phyloP scores from a whole-genome alignment of 2,113 vertebrate species.

The Muscicapa adusta region DNA sequence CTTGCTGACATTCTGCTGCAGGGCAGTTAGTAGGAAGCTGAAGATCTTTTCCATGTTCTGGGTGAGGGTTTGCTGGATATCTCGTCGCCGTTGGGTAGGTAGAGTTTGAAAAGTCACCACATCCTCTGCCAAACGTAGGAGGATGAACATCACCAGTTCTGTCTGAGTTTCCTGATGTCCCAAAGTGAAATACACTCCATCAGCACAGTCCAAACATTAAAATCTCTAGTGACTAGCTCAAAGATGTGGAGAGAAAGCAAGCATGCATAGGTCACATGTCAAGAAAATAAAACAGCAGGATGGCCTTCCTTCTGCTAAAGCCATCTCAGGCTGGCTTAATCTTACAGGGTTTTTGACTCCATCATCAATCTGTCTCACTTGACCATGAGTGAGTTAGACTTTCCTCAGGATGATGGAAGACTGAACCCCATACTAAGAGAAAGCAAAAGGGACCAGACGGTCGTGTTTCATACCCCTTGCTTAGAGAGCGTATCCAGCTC shows the following conservation, averaged over 20 bases:
- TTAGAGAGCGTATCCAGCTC: conserved; percentile 90
- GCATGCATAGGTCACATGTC: background rate
- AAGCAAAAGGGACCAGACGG: background rate
- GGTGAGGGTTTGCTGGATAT: conserved; percentile 95
- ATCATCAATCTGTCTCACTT: background rate
- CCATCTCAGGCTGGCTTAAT: background rate
- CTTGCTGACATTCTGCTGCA: conserved; percentile 86
- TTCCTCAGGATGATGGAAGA: background rate
- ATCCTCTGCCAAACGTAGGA: conserved; percentile 92
- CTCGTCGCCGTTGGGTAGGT: conserved; percentile 88
- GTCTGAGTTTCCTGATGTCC: conserved; percentile 88
- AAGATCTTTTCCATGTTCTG: conserved; percentile 96
- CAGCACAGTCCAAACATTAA: background rate
- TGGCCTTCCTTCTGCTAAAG: background rate
- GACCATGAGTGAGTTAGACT: background rate
- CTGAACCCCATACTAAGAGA: background rate
- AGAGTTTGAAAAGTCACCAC: conserved; percentile 96
- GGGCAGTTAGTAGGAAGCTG: conserved; percentile 85
- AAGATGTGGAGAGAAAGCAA: background rate
- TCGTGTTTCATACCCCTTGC: conserved; percentile 80
- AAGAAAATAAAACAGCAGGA: background rate
- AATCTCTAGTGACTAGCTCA: background rate
- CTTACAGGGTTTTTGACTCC: background rate
- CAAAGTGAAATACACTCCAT: conserved; percentile 36
- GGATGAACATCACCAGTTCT: conserved; percentile 95